These are phyloP conservation scores for Spondyliosoma cantharus DNA, from an alignment of 2,797 vertebrate species.

Conservation along the genomic window DNA sequence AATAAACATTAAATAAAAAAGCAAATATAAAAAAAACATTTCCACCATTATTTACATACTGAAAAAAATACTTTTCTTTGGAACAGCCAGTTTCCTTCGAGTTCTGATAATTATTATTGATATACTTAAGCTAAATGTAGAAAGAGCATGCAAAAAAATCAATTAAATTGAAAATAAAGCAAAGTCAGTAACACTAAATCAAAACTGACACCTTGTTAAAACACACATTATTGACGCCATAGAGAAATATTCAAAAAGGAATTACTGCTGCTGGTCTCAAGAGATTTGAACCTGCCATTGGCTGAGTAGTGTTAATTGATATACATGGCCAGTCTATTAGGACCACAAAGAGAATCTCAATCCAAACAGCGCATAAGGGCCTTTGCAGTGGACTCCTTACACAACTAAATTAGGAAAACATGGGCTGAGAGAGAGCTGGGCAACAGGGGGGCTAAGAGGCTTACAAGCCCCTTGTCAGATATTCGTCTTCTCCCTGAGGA, in stretches of 20 bases:
- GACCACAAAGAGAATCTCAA: constrained; percentile 91
- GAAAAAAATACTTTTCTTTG: background rate
- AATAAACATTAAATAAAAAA: too few species aligned
- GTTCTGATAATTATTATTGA: background rate
- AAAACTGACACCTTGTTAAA: constrained; percentile 52
- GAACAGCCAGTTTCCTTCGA: background rate
- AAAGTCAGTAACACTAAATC: constrained; percentile 2
- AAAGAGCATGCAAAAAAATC: background rate
- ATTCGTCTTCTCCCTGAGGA: constrained; percentile 94
- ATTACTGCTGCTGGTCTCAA: constrained; percentile 66
- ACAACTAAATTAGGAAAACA: constrained; percentile 99
- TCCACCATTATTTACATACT: background rate
- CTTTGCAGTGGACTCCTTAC: constrained; percentile 91
- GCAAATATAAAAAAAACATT: background rate
- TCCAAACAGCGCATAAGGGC: constrained; percentile 94
- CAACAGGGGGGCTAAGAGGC: constrained; percentile 97
- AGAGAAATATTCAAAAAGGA: constrained; percentile 69
- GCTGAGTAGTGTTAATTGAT: constrained; percentile 90
- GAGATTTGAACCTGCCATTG: constrained; percentile 74
- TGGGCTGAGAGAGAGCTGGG: constrained; percentile 93
- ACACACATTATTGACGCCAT: constrained; percentile 59
- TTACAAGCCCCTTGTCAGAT: constrained; percentile 97
- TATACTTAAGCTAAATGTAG: background rate
- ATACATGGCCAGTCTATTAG: constrained; percentile 96
- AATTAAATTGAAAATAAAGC: background rate